A percentile compares a stretch with the other conserved stretches of the same genome.
Conservation (phyloP, 2,797 vertebrate genomes). For the Hemitrygon akajei region DNA sequence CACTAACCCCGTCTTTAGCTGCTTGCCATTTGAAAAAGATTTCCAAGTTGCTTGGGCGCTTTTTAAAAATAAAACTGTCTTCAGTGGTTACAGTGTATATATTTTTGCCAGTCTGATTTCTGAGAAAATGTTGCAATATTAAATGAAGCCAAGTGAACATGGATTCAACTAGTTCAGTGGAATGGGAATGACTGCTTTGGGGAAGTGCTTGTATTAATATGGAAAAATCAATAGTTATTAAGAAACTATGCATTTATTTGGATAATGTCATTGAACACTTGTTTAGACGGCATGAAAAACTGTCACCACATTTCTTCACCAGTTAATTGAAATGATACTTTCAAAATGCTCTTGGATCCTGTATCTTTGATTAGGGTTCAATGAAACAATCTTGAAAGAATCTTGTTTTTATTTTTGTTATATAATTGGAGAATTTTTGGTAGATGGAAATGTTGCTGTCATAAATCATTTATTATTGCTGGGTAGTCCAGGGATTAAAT, state of each 20-base stretch:
- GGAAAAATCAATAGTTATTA: background rate
- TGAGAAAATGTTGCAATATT: background rate
- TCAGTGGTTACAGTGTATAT: background rate
- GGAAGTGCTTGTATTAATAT: background rate
- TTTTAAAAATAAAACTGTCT: background rate
- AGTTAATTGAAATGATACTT: background rate
- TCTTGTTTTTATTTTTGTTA: background rate
- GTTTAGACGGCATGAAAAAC: background rate
- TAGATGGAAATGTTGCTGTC: background rate
- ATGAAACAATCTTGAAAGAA: background rate
- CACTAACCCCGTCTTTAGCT: background rate
- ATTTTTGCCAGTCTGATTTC: background rate
- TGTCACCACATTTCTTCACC: background rate
- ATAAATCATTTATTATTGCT: background rate
- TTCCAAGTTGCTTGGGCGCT: background rate
- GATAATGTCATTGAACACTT: background rate
- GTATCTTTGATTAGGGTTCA: background rate
- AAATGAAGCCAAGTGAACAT: background rate
- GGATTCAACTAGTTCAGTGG: background rate
- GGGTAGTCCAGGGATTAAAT: no score
- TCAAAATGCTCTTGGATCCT: background rate
- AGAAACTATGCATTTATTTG: background rate
- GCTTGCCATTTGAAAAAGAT: background rate
- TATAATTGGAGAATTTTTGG: background rate
- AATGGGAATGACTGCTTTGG: background rate